phyloP scores from a whole-genome alignment of 2,113 vertebrate genomes.

The Laticauda laticaudata region DNA sequence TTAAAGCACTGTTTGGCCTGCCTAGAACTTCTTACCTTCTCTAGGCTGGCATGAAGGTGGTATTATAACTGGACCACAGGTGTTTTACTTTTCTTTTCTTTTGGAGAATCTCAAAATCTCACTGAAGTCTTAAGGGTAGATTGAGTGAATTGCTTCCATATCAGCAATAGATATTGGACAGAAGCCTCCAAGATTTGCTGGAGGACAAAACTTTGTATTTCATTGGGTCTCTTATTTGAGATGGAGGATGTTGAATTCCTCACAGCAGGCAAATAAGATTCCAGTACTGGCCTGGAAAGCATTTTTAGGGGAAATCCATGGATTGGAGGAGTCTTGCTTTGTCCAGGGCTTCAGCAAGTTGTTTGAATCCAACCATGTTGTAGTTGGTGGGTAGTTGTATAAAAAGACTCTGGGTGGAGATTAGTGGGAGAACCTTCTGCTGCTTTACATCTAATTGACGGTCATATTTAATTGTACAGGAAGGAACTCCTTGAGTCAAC shows the following conservation, averaged over 20 bases:
- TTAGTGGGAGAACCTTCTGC: neutral
- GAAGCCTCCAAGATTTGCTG: neutral
- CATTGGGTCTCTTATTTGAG: neutral
- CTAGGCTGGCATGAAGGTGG: neutral
- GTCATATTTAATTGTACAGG: neutral
- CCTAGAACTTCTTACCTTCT: neutral
- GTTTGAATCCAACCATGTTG: neutral
- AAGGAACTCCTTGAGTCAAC: neutral
- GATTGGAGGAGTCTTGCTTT: neutral
- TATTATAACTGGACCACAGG: neutral
- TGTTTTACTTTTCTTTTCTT: neutral
- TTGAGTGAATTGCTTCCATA: neutral
- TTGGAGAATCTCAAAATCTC: neutral
- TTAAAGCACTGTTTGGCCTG: neutral
- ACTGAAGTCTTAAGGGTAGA: neutral
- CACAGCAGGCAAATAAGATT: neutral
- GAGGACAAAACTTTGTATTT: neutral
- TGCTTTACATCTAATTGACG: neutral
- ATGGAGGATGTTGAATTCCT: neutral
- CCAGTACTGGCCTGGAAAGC: neutral
- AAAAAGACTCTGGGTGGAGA: neutral
- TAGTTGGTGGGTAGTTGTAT: neutral
- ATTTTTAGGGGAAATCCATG: neutral
- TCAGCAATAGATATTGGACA: neutral
- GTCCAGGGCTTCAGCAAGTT: neutral